These are phyloP conservation scores for Hemitrygon akajei DNA, from an alignment of 2,797 vertebrate genomes.

Conservation along the genomic window DNA sequence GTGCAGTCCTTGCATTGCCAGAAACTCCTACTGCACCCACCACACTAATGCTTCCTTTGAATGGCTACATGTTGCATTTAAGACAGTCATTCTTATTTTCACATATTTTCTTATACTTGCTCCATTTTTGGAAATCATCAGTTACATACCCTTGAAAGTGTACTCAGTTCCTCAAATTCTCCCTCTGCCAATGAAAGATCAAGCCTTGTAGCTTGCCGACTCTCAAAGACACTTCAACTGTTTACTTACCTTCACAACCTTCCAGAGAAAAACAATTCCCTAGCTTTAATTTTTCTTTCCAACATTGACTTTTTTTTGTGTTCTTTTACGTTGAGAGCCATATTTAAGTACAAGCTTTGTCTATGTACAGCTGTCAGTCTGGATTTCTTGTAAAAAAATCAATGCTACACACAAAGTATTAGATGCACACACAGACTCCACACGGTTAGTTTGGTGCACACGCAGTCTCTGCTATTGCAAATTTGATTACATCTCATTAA, in stretches of 20 bases:
- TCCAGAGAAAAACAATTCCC: too few species aligned
- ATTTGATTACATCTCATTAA: conserved; percentile 25
- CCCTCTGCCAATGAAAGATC: neutral
- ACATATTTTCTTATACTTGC: neutral
- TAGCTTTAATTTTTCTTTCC: neutral
- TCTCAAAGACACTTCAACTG: neutral
- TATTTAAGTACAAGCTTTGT: neutral
- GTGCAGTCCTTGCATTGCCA: too few species aligned
- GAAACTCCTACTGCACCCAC: neutral
- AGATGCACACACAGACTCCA: neutral
- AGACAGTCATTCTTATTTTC: neutral
- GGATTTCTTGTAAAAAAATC: neutral
- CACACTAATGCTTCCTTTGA: neutral
- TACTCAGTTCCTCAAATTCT: neutral
- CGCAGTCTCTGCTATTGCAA: neutral
- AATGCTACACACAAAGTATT: neutral
- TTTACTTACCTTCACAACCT: neutral
- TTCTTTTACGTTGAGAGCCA: neutral
- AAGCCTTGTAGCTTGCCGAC: too few species aligned
- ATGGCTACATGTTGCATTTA: neutral
- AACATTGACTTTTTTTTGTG: neutral
- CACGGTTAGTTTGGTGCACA: conserved; percentile 1
- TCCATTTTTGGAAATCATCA: neutral
- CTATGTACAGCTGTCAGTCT: neutral
- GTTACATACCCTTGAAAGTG: too few species aligned